Evolutionary conservation across 2,797 vertebrate species (phyloP).

Genomic region (Hylomyscus alleni): DNA sequence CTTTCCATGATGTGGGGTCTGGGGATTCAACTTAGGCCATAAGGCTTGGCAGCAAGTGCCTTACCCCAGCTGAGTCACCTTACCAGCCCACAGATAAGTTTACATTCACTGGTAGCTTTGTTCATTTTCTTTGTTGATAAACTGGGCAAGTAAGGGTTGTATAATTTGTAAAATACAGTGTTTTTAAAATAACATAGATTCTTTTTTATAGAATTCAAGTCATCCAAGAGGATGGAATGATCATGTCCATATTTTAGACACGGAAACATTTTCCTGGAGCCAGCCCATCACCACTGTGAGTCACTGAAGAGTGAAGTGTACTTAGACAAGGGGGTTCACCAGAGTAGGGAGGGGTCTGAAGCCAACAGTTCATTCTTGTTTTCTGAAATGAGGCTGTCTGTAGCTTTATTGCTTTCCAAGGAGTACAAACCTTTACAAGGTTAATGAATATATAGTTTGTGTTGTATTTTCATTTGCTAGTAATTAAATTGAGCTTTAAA

Average conservation of each 20-base stretch:
- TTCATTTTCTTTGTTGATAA: constrained; percentile 62
- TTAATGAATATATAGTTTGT: background rate
- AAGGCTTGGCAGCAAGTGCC: background rate
- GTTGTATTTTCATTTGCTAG: background rate
- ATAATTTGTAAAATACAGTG: constrained; percentile 36
- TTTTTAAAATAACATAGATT: constrained; percentile 64
- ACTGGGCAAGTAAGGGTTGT: background rate
- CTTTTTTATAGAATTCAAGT: constrained; percentile 88
- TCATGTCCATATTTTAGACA: constrained; percentile 96
- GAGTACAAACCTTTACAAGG: constrained; percentile 17
- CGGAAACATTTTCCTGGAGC: constrained; percentile 95
- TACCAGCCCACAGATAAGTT: background rate
- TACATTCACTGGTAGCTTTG: background rate
- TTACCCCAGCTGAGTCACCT: background rate
- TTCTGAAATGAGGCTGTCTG: background rate
- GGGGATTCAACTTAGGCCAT: background rate
- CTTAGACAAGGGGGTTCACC: background rate
- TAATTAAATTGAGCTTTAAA: constrained; percentile 27
- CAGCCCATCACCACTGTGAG: constrained; percentile 96
- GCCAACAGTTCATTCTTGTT: background rate
- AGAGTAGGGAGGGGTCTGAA: background rate
- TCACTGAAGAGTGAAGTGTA: background rate
- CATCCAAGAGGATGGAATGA: constrained; percentile 97
- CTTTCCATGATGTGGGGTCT: background rate
- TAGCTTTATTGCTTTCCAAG: background rate